Base-by-base conservation (phyloP, 1,140 invertebrate genomes). In the Pantala flavescens region DNA sequence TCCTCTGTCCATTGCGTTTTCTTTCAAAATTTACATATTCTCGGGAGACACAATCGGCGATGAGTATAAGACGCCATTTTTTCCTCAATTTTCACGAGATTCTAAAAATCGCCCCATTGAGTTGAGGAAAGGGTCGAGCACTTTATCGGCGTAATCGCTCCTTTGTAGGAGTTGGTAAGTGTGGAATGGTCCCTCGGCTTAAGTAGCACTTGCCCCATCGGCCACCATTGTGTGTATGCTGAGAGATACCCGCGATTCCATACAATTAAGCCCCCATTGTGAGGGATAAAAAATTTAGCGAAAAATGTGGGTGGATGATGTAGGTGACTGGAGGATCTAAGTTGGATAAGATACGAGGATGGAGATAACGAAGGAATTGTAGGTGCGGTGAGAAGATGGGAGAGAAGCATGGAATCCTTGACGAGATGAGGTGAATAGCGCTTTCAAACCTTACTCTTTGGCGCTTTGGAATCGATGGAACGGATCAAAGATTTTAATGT, bases 231-330 rank as follows among this genome's bases (percentile, higher is more conserved):
- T 63, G 49, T 21, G 49, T 3, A 21, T 19, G 49, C n/a, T 16
- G 49, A 63, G 49, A 63, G 49, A 63, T 63, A 63, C 49, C 49
- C 49, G 49, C 49, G 49, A 63, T 63, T 63, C n/a, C 49, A 63
- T 63, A 63, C 49, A 63, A 63, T 63, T 63, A 63, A 63, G 49
- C 49, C n/a, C 12, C 49, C 49, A 63, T 63, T 63, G 49, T 63
- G 49, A 16, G 16, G 49, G 49, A 21, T 16, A 21, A 63, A 63
- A 63, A 19, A 19, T 21, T 63, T 63, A 63, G 49, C n/a, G n/a
- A 36, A 36, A 36, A 63, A 21, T 63, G 49, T 21, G 49, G 49
- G 49, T 19, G 49, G 49, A 63, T 63, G 28, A 36, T 36, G 9
- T 36, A 63, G n/a, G 49, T 16, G 49, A 5, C 49, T 63, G 14